Percentiles rank a stretch among this genome's conserved stretches.
Evolutionary conservation across 2,888 invertebrate genomes (phyloP).

Genomic region (Pristionchus japonicus): DNA sequence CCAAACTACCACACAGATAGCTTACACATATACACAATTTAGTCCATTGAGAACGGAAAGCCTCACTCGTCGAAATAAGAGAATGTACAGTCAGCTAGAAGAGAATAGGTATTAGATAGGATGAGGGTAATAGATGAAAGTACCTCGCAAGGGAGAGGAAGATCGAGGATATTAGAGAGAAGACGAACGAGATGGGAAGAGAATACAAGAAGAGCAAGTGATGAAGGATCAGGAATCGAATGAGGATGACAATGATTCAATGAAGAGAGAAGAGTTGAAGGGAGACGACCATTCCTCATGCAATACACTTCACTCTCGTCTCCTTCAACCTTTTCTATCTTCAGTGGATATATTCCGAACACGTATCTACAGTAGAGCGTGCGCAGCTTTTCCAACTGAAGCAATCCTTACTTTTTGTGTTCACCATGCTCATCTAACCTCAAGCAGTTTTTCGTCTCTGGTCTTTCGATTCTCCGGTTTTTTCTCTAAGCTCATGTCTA

Average conservation of each 20-base stretch:
- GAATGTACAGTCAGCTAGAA: background rate
- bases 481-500: background rate
- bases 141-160: slow-evolving; percentile 27
- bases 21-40: slow-evolving; percentile 23
- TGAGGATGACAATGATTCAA: background rate
- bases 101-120: background rate
- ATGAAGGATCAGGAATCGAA: background rate
- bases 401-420: background rate
- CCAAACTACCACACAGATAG: slow-evolving; percentile 14
- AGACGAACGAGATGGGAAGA: slow-evolving; percentile 30
- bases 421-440: no score
- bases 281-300: background rate
- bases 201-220: slow-evolving; percentile 24
- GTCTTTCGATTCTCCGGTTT: background rate
- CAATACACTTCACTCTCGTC: slow-evolving; percentile 29
- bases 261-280: slow-evolving; percentile 4
- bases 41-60: background rate
- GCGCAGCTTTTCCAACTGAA: background rate
- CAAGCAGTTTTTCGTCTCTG: background rate
- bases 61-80: background rate
- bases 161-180: slow-evolving; percentile 34
- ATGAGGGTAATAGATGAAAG: background rate
- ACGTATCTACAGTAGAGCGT: slow-evolving; percentile 27
- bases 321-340: slow-evolving; percentile 16
- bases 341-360: slow-evolving; percentile 25